Percentiles rank a stretch among this genome's conserved stretches.
These are phyloP conservation scores for Podarcis siculus DNA, from an alignment of 2,797 vertebrate species.

Conservation along the genomic window DNA sequence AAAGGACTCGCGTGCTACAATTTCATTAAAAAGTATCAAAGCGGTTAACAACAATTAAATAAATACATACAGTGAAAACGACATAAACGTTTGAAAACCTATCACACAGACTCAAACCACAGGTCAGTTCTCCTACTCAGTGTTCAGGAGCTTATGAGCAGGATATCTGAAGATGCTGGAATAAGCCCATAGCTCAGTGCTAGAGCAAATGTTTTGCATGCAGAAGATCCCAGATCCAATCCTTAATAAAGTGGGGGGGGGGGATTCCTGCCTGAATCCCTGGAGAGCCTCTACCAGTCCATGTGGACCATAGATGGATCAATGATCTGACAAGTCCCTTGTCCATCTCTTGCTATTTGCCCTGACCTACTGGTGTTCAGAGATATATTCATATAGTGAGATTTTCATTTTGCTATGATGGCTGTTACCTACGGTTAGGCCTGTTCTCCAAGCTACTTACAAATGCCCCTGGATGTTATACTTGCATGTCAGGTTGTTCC, in stretches of 20 bases:
- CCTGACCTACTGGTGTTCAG: not conserved
- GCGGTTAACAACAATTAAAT: too few species aligned
- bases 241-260: not conserved
- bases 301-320: not conserved
- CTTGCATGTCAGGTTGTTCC: not conserved
- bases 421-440: not conserved
- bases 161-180: too few species aligned
- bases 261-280: not conserved
- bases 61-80: too few species aligned
- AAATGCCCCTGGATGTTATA: too few species aligned
- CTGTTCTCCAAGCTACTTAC: not conserved
- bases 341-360: not conserved
- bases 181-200: not conserved
- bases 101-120: not conserved
- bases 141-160: not conserved
- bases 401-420: not conserved
- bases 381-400: not conserved
- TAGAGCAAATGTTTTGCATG: not conserved
- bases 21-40: too few species aligned
- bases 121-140: not conserved
- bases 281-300: not conserved
- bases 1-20: too few species aligned
- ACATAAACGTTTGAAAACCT: too few species aligned
- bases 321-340: not conserved
- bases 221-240: not conserved